These are phyloP conservation scores for Embiotoca jacksoni DNA, from an alignment of 2,113 vertebrate genomes.

Conservation along the genomic window DNA sequence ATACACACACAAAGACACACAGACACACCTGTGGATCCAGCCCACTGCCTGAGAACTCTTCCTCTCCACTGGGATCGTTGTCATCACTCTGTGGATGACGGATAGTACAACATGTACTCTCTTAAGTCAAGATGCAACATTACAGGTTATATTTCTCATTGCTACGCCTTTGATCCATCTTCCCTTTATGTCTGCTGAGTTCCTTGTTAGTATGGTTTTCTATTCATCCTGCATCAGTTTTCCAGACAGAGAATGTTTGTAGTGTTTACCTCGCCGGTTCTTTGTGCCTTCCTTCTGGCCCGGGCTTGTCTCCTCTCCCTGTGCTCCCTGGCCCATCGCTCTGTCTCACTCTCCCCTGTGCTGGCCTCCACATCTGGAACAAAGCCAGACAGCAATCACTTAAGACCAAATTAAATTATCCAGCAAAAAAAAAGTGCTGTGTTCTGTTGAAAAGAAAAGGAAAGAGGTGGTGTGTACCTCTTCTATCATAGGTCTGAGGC, in stretches of 20 bases:
- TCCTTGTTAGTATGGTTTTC: neutral
- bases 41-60: slow-evolving; percentile 78
- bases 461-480: slow-evolving; percentile 54
- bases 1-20: slow-evolving; percentile 8
- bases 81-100: slow-evolving; percentile 79
- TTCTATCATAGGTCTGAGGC: slow-evolving; percentile 72
- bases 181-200: neutral
- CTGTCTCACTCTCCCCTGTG: slow-evolving; percentile 79
- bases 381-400: slow-evolving; percentile 45
- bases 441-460: neutral
- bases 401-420: slow-evolving; percentile 26
- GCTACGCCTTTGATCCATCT: neutral
- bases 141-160: neutral
- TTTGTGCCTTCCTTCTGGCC: slow-evolving; percentile 80
- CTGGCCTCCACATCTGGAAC: slow-evolving; percentile 77
- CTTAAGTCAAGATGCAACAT: neutral
- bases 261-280: slow-evolving; percentile 73
- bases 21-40: slow-evolving; percentile 80
- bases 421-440: neutral
- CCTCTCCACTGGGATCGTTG: slow-evolving; percentile 82
- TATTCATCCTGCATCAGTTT: neutral
- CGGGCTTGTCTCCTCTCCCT: slow-evolving; percentile 81
- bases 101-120: slow-evolving; percentile 16
- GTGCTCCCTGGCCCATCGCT: slow-evolving; percentile 76
- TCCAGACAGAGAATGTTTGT: neutral